These are phyloP conservation scores for Oreochromis spilurus DNA, from an alignment of 2,113 vertebrate genomes.

Conservation along the genomic window DNA sequence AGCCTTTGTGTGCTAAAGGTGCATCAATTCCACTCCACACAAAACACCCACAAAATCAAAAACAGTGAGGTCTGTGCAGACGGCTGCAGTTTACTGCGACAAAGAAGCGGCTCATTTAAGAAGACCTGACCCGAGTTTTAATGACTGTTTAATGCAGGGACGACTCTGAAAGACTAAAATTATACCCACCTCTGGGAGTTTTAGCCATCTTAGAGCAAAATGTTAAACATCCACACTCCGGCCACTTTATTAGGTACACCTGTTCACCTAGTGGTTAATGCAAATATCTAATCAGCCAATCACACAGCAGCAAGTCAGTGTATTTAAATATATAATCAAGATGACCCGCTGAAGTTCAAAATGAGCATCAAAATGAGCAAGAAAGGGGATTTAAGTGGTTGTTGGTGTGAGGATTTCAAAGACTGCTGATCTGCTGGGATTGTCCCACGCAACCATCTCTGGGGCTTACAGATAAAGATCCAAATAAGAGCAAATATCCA, in stretches of 20 bases:
- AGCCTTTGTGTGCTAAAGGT: not conserved
- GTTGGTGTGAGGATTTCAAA: not conserved
- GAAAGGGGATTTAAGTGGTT: not conserved
- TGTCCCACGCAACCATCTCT: not conserved
- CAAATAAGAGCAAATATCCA: not conserved
- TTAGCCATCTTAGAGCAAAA: not conserved
- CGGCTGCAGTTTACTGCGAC: not conserved
- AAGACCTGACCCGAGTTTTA: not conserved
- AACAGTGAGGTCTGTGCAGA: fast-evolving
- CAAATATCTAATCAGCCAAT: not conserved
- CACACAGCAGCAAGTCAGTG: fast-evolving
- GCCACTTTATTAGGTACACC: not conserved
- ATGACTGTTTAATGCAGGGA: not conserved
- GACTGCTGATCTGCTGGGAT: not conserved
- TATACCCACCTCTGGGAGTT: not conserved
- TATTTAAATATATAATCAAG: fast-evolving
- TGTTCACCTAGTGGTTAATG: not conserved
- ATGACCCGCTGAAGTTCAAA: not conserved
- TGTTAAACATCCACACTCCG: fast-evolving
- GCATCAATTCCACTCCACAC: not conserved
- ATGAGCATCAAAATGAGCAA: not conserved
- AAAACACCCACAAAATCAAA: not conserved
- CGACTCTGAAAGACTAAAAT: fast-evolving
- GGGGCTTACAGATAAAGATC: not conserved
- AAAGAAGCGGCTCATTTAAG: not conserved